Evolutionary conservation across 2,797 vertebrate species (phyloP), one percentile per base, ranked within the genome.

Genomic region (Clarias pachynema): DNA sequence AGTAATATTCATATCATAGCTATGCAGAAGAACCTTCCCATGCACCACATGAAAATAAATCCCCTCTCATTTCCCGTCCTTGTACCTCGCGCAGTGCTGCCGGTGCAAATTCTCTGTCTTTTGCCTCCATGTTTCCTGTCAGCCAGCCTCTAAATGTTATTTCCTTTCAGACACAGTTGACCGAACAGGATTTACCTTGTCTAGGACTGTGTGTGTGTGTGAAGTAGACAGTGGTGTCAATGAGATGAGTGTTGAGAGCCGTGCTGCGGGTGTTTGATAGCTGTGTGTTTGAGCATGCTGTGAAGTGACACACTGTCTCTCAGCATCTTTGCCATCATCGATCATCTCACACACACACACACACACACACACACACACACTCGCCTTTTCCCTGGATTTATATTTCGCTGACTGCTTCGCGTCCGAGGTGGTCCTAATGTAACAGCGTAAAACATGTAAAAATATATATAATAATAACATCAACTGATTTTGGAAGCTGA

Each of bases 201-300:
- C 24, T 65, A 34, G 22, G 34, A 37, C 18, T 37, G 31, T 70
- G 31, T 69, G 66, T 69, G 65, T 68, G 65, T 68, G 34, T 34
- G 15, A 10, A n/a, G 69, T 56, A 72, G 40, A 56, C 44, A 40
- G 69, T 80, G 40, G 66, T 63, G 72, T 83, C 70, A 83, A 29
- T 83, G 72, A 53, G 70, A 83, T 63, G 29, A 83, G 82, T 65
- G 77, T 73, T 20, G 59, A 63, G 49, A 63, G 18, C 37, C 78
- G n/a, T 73, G 84, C 40, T 40, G 69, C 18, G 49, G 84, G 84
- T 81, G 79, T 85, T 85, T 85, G 69, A 74, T 85, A 74, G 69
- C 69, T 81, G 79, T 85, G 70, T 82, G 69, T 81, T 81, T 66
- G 16, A 66, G 49, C 69, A 72, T 44, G 59, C 40, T 37, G 69